Evolutionary conservation across 2,888 invertebrate genomes (phyloP), one percentile per base, ranked within the genome.

Genomic region (Geophilus truncorum): DNA sequence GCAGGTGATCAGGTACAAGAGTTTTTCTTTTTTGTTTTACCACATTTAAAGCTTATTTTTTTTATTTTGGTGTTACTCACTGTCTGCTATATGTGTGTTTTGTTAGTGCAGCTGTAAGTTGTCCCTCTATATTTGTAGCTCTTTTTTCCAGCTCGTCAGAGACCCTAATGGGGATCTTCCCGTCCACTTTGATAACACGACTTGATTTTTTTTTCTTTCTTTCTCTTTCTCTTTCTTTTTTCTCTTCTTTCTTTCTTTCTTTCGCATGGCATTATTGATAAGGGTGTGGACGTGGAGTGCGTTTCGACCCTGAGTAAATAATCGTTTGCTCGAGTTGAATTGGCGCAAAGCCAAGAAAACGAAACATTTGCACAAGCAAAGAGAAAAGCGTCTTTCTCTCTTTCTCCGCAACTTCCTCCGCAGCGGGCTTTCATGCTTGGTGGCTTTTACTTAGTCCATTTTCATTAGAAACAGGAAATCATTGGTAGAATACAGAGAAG

Each of bases 231-330:
- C 28, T 70, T 25, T 62, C 12, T 70, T 70, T 28, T 70, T 70
- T 10, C 70, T 12, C 28, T 51, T 51, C n/a, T n/a, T n/a, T n/a
- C n/a, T n/a, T 40, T 62, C 70, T 25, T 28, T 70, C 25, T 62
- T 25, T 23, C 70, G 25, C 70, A 25, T 70, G 25, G 70, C 25
- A 70, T 70, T 70, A 70, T 70, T 70, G 70, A 70, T 70, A 70
- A 70, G 70, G 70, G 70, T 70, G 70, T 70, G 70, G 70, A 70
- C 70, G 70, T 70, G 70, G 70, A 70, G 70, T 70, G 70, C 6
- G 70, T 70, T 70, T 70, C 70, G 70, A 70, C 70, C 70, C 70
- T 70, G 70, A 70, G 70, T 70, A 70, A 70, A 70, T 70, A 70
- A 70, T 70, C 70, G 70, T 70, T 70, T 25, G 70, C 70, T 70